Percentiles rank a stretch among this genome's conserved stretches.
These are phyloP conservation scores for Oreochromis tanganicae DNA, from an alignment of 2,113 vertebrate species.

Conservation along the genomic window DNA sequence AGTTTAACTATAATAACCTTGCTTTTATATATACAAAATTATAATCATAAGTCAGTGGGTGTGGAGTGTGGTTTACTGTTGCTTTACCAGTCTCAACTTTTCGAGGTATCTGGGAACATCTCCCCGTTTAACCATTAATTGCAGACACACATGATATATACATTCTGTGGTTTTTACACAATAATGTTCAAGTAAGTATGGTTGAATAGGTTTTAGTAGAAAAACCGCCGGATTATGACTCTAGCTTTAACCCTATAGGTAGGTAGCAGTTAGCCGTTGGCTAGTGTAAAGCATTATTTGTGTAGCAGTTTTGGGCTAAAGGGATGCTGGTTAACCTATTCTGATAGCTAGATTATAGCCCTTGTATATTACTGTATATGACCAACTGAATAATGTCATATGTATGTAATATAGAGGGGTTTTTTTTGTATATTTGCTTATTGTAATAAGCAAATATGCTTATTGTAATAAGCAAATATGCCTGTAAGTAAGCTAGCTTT, in stretches of 20 bases:
- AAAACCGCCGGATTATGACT: background rate
- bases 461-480: background rate
- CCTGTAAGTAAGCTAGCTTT: background rate
- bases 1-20: background rate
- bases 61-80: background rate
- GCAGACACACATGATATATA: background rate
- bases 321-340: background rate
- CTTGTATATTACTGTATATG: background rate
- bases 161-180: background rate
- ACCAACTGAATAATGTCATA: background rate
- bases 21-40: background rate
- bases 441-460: background rate
- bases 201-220: background rate
- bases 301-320: background rate
- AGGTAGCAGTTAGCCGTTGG: background rate
- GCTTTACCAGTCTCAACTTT: background rate
- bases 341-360: background rate
- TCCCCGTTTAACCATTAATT: background rate
- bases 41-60: fast-evolving
- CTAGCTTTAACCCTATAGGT: background rate
- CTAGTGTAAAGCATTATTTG: background rate
- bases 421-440: background rate
- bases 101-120: background rate
- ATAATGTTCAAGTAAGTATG: background rate
- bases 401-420: background rate